A percentile compares a stretch with the other conserved stretches of the same genome.
Evolutionary conservation across 2,888 invertebrate genomes (phyloP).

Genomic region (Fragum whitleyi): DNA sequence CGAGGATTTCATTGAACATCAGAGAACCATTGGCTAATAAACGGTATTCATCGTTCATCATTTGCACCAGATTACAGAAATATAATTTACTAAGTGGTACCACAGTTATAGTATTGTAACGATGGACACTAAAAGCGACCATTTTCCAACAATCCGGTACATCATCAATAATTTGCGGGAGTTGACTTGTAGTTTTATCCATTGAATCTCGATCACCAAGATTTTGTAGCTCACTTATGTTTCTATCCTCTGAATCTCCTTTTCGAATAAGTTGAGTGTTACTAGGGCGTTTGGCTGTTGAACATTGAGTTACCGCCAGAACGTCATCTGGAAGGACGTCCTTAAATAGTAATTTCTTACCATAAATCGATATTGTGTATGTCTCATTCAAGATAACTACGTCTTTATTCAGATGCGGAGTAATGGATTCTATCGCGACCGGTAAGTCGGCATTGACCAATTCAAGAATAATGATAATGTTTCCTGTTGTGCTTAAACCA

Average conservation of each 20-base stretch:
- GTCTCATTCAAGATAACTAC: not conserved
- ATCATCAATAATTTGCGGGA: not conserved
- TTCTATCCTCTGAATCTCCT: not conserved
- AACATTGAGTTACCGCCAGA: not conserved
- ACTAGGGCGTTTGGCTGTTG: not conserved
- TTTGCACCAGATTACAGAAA: not conserved
- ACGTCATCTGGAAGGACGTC: not conserved
- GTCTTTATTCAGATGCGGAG: not conserved
- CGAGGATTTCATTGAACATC: not conserved
- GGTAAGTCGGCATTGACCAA: not conserved
- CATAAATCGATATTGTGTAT: not conserved
- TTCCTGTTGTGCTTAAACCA: not conserved
- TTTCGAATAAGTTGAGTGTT: too few relatives aligned
- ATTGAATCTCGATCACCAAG: not conserved
- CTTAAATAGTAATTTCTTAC: not conserved
- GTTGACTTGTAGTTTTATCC: not conserved
- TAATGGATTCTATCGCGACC: not conserved
- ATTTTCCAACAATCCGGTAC: not conserved
- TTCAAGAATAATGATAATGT: not conserved
- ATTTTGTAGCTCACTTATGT: not conserved
- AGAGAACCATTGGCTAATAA: constrained; percentile 6
- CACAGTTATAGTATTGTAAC: not conserved
- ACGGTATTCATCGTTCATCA: not conserved
- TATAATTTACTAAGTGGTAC: not conserved
- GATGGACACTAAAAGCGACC: not conserved